Base-by-base conservation (phyloP, 2,888 invertebrate species). In the Drosophila niveifrons region DNA sequence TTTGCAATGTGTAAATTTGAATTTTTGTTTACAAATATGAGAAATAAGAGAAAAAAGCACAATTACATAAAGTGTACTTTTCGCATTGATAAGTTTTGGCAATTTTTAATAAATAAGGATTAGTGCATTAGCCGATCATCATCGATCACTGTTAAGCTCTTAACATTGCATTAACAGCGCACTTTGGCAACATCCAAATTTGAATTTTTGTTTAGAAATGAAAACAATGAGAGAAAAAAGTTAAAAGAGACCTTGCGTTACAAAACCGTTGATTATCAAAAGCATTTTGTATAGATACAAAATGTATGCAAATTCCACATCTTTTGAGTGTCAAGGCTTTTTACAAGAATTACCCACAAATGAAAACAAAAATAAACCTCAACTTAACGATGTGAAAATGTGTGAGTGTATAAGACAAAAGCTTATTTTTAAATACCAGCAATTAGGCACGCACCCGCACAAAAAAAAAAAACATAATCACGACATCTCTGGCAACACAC, bases 381-480 rank as follows among this genome's bases (percentile, higher is more conserved):
- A 47, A 62, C 47, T 82, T 85, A 83, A 87, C 87, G 82, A 83
- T 83, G 83, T 82, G 83, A 83, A 83, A 84, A 83, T 64, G 75
- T 78, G 31, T 31, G 36, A n/a, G 11, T 31, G 36, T 11, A 66
- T 39, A 56, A 75, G 58, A 83, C 82, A 83, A 83, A 80, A 80
- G 84, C 71, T 31, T 66, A 23, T 63, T 43, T 56, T 74, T 72
- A 78, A 82, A 80, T 66, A 63, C 67, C 63, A 62, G 69, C 84
- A 87, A 83, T 83, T 87, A 87, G 70, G 72, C 80, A 82, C 82
- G 80, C 87, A 87, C 83, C 87, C 87, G 75, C 87, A 65, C 56
- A 75, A 50, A 13, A 66, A 18, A 2, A 3, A 18, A 23, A 23
- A 50, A 63, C 66, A 75, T 68, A 58, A 56, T 63, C 56, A 56